Percentiles rank a stretch among this genome's conserved stretches.
phyloP scores from a whole-genome alignment of 2,888 invertebrate species.

The Lepidonotus clava region DNA sequence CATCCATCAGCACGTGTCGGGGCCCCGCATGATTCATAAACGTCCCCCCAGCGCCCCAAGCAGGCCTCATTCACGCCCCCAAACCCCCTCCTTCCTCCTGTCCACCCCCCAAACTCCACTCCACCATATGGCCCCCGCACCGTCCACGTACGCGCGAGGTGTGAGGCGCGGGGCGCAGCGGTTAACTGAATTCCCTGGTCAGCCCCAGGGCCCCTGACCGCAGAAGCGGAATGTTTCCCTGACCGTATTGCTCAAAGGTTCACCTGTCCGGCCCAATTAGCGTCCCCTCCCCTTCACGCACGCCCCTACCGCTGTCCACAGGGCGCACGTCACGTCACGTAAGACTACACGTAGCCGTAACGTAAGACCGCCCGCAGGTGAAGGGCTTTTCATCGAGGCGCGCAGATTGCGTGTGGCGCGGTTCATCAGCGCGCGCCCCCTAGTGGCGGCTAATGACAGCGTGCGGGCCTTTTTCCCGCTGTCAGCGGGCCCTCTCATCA shows the following conservation, averaged over 20 bases:
- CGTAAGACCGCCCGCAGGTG: background rate
- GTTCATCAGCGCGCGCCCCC: background rate
- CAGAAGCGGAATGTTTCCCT: background rate
- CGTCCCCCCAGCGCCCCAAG: background rate
- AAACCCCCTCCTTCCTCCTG: no score
- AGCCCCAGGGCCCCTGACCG: background rate
- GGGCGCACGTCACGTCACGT: background rate
- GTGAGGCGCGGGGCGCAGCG: background rate
- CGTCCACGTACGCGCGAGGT: background rate
- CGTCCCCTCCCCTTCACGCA: background rate
- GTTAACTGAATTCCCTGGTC: conserved; percentile 44
- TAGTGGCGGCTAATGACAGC: background rate
- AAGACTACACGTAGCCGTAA: background rate
- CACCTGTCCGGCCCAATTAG: conserved; percentile 38
- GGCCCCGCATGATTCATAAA: conserved; percentile 34
- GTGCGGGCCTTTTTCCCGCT: conserved; percentile 3
- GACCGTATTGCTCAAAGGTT: conserved; percentile 10
- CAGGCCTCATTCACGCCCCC: background rate
- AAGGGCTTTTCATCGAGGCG: background rate
- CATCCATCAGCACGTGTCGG: conserved; percentile 14
- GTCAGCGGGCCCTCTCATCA: conserved; percentile 5
- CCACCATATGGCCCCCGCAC: no score
- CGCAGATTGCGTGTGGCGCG: conserved; percentile 1
- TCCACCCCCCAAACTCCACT: no score
- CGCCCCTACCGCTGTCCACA: background rate